Evolutionary conservation across 2,797 vertebrate genomes (phyloP).

Genomic region (Zenarchopterus dispar): DNA sequence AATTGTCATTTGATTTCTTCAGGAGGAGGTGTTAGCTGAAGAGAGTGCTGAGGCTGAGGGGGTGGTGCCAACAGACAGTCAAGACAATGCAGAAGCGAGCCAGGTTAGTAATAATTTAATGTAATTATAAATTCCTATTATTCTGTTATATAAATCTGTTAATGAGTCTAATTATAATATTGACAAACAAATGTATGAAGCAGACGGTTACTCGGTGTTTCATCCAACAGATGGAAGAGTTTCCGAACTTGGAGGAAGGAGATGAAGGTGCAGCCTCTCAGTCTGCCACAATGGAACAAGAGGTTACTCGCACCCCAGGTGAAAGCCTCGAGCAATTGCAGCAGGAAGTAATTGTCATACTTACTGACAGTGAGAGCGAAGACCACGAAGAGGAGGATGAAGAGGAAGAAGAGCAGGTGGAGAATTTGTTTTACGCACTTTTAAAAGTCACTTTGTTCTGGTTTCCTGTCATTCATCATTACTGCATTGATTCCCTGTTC

Average conservation of each 20-base stretch:
- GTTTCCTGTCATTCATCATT: background rate
- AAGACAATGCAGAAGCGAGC: constrained; percentile 88
- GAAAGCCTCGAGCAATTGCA: constrained; percentile 85
- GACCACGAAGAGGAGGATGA: constrained; percentile 91
- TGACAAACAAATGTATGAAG: background rate
- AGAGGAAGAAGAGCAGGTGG: constrained; percentile 71
- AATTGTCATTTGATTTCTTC: constrained; percentile 5
- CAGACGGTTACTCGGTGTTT: background rate
- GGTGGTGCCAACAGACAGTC: constrained; percentile 87
- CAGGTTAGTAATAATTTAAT: constrained; percentile 80
- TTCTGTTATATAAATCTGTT: background rate
- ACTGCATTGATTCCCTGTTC: background rate
- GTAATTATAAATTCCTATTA: background rate
- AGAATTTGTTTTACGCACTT: background rate
- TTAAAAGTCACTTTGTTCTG: accelerated
- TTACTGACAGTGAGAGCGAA: constrained; percentile 93
- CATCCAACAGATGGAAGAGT: constrained; percentile 85
- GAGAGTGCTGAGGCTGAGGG: constrained; percentile 91
- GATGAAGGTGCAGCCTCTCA: constrained; percentile 86
- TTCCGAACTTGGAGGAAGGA: constrained; percentile 85
- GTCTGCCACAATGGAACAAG: constrained; percentile 85
- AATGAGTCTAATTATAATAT: too few species aligned
- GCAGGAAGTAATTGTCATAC: constrained; percentile 93
- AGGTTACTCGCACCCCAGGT: constrained; percentile 75
- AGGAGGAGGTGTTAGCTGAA: constrained; percentile 93